Evolutionary conservation across 1,140 invertebrate genomes (phyloP).

Genomic region (Branchinecta lindahli): DNA sequence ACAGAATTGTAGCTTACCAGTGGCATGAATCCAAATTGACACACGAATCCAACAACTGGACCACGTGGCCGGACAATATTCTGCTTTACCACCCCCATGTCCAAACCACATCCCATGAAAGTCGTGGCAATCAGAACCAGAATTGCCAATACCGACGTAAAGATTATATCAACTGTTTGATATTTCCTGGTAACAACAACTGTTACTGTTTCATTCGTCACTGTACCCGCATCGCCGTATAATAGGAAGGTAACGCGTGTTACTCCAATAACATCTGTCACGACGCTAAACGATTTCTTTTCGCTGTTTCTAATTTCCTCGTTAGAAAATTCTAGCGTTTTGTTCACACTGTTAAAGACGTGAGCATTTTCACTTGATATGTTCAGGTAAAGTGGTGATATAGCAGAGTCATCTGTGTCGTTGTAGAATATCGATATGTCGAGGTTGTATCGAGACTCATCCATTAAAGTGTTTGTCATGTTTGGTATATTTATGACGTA

Average conservation of each 20-base stretch:
- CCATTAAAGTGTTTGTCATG: not conserved
- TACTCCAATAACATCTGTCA: not conserved
- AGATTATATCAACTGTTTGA: conserved; percentile 21
- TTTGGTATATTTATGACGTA: not conserved
- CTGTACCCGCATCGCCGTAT: not conserved
- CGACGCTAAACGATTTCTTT: not conserved
- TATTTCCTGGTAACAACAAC: not conserved
- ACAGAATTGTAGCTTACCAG: conserved; percentile 41
- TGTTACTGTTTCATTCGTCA: not conserved
- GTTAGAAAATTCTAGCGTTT: not conserved
- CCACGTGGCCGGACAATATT: conserved; percentile 58
- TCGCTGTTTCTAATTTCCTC: not conserved
- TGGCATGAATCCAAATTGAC: conserved; percentile 79
- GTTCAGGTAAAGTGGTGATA: not conserved
- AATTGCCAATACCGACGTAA: conserved; percentile 29
- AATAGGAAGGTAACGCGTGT: not conserved
- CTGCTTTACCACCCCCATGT: conserved; percentile 50
- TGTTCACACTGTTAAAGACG: not conserved
- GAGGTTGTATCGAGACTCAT: not conserved
- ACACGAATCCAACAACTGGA: conserved; percentile 60
- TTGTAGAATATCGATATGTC: not conserved
- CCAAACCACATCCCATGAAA: conserved; percentile 82
- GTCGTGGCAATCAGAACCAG: conserved; percentile 35
- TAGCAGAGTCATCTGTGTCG: not conserved
- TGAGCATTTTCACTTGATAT: not conserved